phyloP scores from a whole-genome alignment of 2,888 invertebrate genomes.

The Yponomeuta sedellus region DNA sequence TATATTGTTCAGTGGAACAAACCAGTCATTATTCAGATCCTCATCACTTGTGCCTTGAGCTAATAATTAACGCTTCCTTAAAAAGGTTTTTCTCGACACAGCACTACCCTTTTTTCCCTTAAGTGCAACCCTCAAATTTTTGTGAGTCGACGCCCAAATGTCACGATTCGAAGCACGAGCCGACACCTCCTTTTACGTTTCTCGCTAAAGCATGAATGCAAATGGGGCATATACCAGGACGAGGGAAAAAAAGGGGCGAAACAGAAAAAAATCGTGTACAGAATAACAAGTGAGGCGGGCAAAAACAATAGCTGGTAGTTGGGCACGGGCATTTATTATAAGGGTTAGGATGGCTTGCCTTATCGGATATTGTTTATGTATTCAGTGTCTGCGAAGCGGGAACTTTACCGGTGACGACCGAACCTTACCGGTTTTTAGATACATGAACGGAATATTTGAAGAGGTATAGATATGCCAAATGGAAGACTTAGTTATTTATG shows the following conservation, averaged over 20 bases:
- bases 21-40: no score
- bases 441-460: not conserved
- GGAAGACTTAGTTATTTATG: no score
- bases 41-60: no score
- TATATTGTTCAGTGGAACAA: no score
- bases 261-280: conserved; percentile 8
- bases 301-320: conserved; percentile 10
- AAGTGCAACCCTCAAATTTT: no score
- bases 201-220: not conserved
- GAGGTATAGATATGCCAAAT: not conserved
- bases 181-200: no score
- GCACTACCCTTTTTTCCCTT: no score
- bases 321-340: conserved; percentile 8
- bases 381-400: not conserved
- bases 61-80: no score
- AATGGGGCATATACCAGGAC: not conserved
- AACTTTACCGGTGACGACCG: not conserved
- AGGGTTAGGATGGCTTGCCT: not conserved
- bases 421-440: not conserved
- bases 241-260: conserved; percentile 10
- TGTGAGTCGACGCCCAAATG: no score
- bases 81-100: no score
- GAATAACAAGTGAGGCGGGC: conserved; percentile 2
- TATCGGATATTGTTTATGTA: conserved; percentile 2
- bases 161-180: no score